Evolutionary conservation across 2,113 vertebrate species (phyloP).

Genomic region (Vicugna pacos): DNA sequence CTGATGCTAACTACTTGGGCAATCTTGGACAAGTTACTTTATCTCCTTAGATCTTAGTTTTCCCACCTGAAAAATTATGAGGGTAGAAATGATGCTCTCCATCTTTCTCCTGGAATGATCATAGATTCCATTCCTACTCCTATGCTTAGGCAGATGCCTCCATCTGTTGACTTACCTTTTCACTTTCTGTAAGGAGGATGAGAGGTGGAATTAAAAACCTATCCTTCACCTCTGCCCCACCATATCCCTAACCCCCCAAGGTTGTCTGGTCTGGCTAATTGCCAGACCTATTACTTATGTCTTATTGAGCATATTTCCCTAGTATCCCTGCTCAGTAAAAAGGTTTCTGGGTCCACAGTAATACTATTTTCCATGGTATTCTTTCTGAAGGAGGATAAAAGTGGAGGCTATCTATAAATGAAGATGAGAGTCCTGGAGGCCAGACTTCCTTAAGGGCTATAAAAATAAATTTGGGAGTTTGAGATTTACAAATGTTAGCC

Average conservation of each 20-base stretch:
- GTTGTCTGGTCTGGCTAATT: not conserved
- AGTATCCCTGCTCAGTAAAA: not conserved
- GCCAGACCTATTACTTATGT: not conserved
- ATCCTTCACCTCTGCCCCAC: not conserved
- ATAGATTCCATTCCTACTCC: not conserved
- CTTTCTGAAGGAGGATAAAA: slow-evolving; percentile 14
- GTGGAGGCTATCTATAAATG: not conserved
- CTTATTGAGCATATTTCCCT: not conserved
- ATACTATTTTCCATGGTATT: not conserved
- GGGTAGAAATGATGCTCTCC: not conserved
- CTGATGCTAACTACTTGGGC: not conserved
- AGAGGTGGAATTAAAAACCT: not conserved
- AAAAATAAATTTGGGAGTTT: not conserved
- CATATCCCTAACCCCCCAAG: not conserved
- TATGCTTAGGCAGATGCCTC: not conserved
- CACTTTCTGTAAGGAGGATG: not conserved
- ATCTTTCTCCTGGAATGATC: not conserved
- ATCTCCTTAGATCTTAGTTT: not conserved
- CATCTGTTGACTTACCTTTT: not conserved
- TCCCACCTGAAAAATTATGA: not conserved
- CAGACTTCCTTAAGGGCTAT: not conserved
- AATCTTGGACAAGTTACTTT: not conserved
- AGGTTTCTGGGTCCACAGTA: not conserved
- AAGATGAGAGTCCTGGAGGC: not conserved
- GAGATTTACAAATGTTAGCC: no score